These are phyloP conservation scores for Dichetophora obliterata DNA, from an alignment of 2,888 invertebrate species.

Conservation along the genomic window DNA sequence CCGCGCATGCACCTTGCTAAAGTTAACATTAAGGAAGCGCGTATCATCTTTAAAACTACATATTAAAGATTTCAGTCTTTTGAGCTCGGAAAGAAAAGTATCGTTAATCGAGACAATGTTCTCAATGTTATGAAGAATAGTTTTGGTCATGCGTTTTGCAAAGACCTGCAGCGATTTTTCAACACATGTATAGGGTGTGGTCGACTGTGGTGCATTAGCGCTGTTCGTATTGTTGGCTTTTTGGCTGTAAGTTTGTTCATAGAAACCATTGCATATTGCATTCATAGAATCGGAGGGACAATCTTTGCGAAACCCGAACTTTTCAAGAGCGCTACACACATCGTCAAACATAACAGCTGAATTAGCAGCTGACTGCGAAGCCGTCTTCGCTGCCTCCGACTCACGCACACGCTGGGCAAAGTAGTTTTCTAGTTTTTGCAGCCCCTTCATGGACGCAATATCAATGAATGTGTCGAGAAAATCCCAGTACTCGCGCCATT, in stretches of 20 bases:
- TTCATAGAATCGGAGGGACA: slow-evolving; percentile 19
- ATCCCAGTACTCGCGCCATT: slow-evolving; percentile 95
- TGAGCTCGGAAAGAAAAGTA: slow-evolving; percentile 76
- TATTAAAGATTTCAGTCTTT: slow-evolving; percentile 78
- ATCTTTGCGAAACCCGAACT: slow-evolving; percentile 46
- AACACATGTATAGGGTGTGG: slow-evolving; percentile 72
- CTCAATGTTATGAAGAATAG: slow-evolving; percentile 73
- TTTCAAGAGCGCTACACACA: slow-evolving; percentile 55
- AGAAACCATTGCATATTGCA: slow-evolving; percentile 37
- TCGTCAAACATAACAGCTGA: slow-evolving; percentile 49
- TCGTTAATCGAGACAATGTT: slow-evolving; percentile 74
- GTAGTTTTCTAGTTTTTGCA: slow-evolving; percentile 81
- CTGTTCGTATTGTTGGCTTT: slow-evolving; percentile 43
- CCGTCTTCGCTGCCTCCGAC: slow-evolving; percentile 46
- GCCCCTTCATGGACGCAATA: slow-evolving; percentile 80
- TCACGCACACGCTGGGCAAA: slow-evolving; percentile 66
- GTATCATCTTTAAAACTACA: slow-evolving; percentile 79
- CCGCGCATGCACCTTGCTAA: slow-evolving; percentile 76
- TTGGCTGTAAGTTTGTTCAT: slow-evolving; percentile 32
- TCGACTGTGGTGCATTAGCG: slow-evolving; percentile 54
- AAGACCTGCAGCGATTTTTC: slow-evolving; percentile 77
- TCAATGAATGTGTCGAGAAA: slow-evolving; percentile 88
- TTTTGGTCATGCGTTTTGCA: slow-evolving; percentile 78
- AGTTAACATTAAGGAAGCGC: slow-evolving; percentile 76
- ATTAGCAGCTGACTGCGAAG: slow-evolving; percentile 39